Conservation (phyloP, 2,113 vertebrate genomes). For the Syrmaticus mikado region DNA sequence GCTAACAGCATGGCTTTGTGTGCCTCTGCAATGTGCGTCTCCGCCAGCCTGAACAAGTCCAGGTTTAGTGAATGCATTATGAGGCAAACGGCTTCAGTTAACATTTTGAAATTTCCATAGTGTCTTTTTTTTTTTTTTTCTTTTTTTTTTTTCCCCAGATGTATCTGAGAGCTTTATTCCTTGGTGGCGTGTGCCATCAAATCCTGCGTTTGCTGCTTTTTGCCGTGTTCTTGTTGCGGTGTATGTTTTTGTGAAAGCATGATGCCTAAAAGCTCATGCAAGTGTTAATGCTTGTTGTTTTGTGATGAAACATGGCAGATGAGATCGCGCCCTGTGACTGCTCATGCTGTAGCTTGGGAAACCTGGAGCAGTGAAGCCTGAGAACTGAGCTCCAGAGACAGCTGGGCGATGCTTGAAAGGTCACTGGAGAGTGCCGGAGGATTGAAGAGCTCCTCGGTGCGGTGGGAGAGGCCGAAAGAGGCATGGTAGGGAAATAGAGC, state of each 20-base stretch:
- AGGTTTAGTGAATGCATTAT: not conserved
- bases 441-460: not conserved
- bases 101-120: not conserved
- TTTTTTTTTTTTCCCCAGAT: not conserved
- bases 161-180: not conserved
- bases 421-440: not conserved
- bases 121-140: not conserved
- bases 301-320: not conserved
- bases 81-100: not conserved
- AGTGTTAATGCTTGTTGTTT: not conserved
- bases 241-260: not conserved
- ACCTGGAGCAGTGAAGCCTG: constrained; percentile 30
- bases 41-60: not conserved
- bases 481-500: not conserved
- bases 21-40: not conserved
- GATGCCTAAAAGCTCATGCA: not conserved
- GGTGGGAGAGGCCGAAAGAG: not conserved
- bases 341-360: not conserved
- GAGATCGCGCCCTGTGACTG: not conserved
- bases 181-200: accelerated
- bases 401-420: not conserved
- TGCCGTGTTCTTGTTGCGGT: not conserved
- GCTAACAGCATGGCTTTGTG: not conserved
- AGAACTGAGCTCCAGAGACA: constrained; percentile 28
- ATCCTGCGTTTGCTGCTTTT: not conserved